A percentile compares a stretch with the other conserved stretches of the same genome.
These are phyloP conservation scores for Bradypus variegatus DNA, from an alignment of 2,797 vertebrate species.

Conservation along the genomic window DNA sequence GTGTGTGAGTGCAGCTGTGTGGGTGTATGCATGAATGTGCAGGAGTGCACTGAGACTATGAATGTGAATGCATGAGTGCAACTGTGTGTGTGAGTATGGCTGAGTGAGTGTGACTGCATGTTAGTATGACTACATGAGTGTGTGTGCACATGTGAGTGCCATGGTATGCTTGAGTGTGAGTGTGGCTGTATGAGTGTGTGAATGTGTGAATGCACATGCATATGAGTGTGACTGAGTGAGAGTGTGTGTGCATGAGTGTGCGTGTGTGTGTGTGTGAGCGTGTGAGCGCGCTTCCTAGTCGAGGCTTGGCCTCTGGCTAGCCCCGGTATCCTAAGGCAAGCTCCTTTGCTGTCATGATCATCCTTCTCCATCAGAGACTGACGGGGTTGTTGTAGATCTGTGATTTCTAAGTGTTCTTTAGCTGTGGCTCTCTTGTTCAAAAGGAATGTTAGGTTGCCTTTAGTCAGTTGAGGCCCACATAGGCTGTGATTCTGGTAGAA, in stretches of 20 bases:
- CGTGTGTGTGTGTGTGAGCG: background rate
- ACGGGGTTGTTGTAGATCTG: background rate
- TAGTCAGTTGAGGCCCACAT: background rate
- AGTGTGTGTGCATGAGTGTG: no score
- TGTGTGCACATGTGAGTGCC: background rate
- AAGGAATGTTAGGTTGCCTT: background rate
- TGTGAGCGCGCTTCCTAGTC: background rate
- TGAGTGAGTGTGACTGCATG: accelerated
- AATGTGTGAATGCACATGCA: no score
- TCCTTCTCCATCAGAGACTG: background rate
- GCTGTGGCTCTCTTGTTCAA: background rate
- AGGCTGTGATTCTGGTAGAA: background rate
- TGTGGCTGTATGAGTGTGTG: background rate
- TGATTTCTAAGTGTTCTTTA: background rate
- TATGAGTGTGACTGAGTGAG: background rate
- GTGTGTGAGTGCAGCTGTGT: background rate
- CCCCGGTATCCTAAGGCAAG: background rate
- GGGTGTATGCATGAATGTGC: background rate
- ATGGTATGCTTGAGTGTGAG: background rate
- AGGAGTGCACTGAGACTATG: background rate
- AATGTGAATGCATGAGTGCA: no score
- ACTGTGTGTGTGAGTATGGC: no score
- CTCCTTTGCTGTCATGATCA: background rate
- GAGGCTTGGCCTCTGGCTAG: background rate
- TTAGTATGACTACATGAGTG: no score